Evolutionary conservation across 2,888 invertebrate genomes (phyloP).

Genomic region (Chalcosyrphus nemorum): DNA sequence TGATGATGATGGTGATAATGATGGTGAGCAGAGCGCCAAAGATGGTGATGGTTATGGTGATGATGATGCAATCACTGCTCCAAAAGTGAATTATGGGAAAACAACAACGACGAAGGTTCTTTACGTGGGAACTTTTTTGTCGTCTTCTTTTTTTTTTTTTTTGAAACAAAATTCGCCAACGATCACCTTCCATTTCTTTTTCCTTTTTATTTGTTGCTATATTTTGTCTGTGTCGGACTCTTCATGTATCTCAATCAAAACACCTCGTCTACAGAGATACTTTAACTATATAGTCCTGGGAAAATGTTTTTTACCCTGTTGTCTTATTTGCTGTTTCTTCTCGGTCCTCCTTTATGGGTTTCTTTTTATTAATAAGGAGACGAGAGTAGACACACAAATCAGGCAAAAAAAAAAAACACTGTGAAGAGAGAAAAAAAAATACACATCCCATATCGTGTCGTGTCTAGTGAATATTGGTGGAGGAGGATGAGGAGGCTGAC

Average conservation of each 20-base stretch:
- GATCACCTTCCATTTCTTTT: slow-evolving; percentile 63
- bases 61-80: slow-evolving; percentile 69
- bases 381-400: slow-evolving; percentile 32
- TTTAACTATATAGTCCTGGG: slow-evolving; percentile 69
- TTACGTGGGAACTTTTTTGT: slow-evolving; percentile 64
- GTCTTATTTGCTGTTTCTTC: slow-evolving; percentile 23
- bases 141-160: slow-evolving; percentile 28
- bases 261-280: slow-evolving; percentile 55
- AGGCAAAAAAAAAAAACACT: slow-evolving; percentile 19
- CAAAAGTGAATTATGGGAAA: slow-evolving; percentile 72
- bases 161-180: slow-evolving; percentile 38
- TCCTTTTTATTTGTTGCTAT: not conserved
- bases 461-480: slow-evolving; percentile 40
- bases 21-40: slow-evolving; percentile 6
- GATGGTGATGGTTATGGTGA: slow-evolving; percentile 44
- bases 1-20: slow-evolving; percentile 28
- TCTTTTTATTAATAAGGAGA: slow-evolving; percentile 57
- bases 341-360: slow-evolving; percentile 6
- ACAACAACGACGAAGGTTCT: slow-evolving; percentile 27
- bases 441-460: slow-evolving; percentile 43
- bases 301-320: slow-evolving; percentile 51
- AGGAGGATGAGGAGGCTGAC: slow-evolving; percentile 37
- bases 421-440: no score
- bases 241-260: slow-evolving; percentile 70
- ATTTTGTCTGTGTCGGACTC: slow-evolving; percentile 30